Evolutionary conservation across 2,113 vertebrate genomes (phyloP), one percentile per base, ranked within the genome.

Genomic region (Rattus rattus): DNA sequence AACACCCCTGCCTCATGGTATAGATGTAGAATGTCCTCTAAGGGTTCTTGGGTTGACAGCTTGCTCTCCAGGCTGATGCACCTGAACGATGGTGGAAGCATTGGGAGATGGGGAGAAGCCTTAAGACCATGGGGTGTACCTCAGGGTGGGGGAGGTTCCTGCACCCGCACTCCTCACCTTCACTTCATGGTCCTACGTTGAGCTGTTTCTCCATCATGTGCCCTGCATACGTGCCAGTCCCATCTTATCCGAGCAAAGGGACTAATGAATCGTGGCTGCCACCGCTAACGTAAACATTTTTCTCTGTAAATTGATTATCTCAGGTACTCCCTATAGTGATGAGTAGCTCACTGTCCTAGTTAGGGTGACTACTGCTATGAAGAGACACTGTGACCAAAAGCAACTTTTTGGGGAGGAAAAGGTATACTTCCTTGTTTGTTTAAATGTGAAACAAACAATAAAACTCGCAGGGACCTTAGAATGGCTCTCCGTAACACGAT

Each of bases 141-240:
- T 90, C 2, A 2, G 10, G 49, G 26, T 7, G 0, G 1, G 13
- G 7, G 0, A 26, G 24, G 84, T 13, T 7, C 19, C 2, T 5
- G 5, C 7, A 19, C 47, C 28, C 85, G 3, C 43, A 61, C 24
- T 63, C 33, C 77, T 90, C 30, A n/a, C n/a, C 26, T 47, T 47
- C 14, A 30, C n/a, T 28, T 28, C 17, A 24, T 59, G 69, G 11
- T 59, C 28, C 49, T 2, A 6, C 3, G 4, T 26, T 83, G 52
- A 4, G 28, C 17, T 73, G 19, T 52, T 72, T 47, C 20, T 28
- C 52, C 20, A 11, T 19, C 30, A 30, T 7, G 1, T 28, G n/a
- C 8, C 28, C 59, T 28, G 67, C 26, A n/a, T 56, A 61, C 20
- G 30, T 88, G 65, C 2, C 20, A 26, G 6, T 52, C 43, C 30